These are phyloP conservation scores for Xiphorhynchus elegans DNA, from an alignment of 2,113 vertebrate species.

Conservation along the genomic window DNA sequence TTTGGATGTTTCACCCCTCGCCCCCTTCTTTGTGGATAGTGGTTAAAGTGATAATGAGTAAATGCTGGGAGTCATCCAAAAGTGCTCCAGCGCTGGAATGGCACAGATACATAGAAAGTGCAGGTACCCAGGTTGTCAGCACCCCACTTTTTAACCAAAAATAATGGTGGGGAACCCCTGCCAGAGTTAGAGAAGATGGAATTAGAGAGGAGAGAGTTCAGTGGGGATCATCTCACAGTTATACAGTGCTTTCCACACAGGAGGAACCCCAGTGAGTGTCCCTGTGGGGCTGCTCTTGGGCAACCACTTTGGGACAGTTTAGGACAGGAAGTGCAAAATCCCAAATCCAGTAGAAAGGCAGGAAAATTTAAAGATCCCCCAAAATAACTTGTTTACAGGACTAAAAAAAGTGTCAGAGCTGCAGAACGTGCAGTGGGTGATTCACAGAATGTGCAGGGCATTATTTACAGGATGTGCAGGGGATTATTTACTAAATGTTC, in stretches of 20 bases:
- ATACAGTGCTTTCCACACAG: neutral
- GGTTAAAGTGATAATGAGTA: conserved; percentile 57
- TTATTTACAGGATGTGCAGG: too few relatives aligned
- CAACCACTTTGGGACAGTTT: neutral
- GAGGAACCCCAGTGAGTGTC: neutral
- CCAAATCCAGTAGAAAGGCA: neutral
- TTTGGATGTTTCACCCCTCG: conserved; percentile 50
- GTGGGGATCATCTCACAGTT: neutral
- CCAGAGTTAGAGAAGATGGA: neutral
- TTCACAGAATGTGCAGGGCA: neutral
- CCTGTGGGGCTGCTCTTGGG: neutral
- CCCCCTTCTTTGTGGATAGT: conserved; percentile 19
- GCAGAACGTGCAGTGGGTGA: neutral
- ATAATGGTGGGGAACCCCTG: neutral
- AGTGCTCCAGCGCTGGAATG: neutral
- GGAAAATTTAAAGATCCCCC: neutral
- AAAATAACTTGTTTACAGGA: neutral
- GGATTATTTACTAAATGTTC: too few relatives aligned
- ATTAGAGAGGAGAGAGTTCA: neutral
- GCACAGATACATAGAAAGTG: neutral
- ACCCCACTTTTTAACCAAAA: neutral
- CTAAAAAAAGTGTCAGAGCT: neutral
- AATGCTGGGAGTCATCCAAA: conserved; percentile 44
- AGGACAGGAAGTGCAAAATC: neutral
- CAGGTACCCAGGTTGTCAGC: neutral